These are phyloP conservation scores for Zaprionus lineosus DNA, from an alignment of 2,888 invertebrate genomes.

Conservation along the genomic window DNA sequence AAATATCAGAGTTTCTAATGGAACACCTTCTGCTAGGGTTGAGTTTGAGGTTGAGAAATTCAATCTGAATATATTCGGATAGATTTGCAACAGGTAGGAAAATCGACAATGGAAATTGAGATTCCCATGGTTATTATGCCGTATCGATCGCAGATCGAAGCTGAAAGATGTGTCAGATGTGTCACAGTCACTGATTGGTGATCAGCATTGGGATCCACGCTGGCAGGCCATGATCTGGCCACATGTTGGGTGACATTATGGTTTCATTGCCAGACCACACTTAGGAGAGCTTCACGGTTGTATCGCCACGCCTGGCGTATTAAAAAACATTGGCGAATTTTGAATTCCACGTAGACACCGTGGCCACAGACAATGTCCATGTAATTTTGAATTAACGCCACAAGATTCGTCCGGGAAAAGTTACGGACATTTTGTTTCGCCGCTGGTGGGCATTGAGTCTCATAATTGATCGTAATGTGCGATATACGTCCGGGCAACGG, in stretches of 20 bases:
- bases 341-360: conserved; percentile 66
- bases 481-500: conserved; percentile 42
- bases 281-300: conserved; percentile 57
- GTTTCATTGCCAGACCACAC: conserved; percentile 75
- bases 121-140: conserved; percentile 29
- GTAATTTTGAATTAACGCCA: conserved; percentile 74
- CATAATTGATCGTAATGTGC: conserved; percentile 81
- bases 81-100: too few species aligned
- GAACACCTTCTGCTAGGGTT: too few species aligned
- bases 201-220: conserved; percentile 43
- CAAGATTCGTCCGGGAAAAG: conserved; percentile 52
- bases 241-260: conserved; percentile 71
- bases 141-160: conserved; percentile 9
- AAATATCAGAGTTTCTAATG: too few species aligned
- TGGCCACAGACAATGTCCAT: conserved; percentile 67
- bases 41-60: too few species aligned
- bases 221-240: conserved; percentile 41
- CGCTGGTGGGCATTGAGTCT: conserved; percentile 76
- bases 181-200: conserved; percentile 59
- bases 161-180: conserved; percentile 9
- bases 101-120: neutral
- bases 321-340: conserved; percentile 41
- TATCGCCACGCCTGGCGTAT: conserved; percentile 39
- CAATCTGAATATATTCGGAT: too few species aligned
- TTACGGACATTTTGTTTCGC: conserved; percentile 76